Evolutionary conservation across 2,888 invertebrate species (phyloP).

Genomic region (Miltochrista miniata): DNA sequence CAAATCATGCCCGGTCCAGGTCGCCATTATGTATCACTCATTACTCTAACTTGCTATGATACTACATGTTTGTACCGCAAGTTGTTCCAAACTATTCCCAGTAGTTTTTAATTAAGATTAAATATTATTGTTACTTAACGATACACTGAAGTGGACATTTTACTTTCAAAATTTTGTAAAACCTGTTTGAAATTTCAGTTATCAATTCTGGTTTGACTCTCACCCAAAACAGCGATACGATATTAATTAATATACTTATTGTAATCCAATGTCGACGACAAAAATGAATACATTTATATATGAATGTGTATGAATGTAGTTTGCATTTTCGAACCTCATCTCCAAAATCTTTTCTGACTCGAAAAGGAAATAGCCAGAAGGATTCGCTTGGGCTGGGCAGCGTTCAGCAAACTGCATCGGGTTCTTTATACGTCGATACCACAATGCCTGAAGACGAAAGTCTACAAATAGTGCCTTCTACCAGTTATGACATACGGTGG

Average conservation of each 20-base stretch:
- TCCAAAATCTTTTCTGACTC: too few relatives aligned
- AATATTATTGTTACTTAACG: slow-evolving; percentile 38
- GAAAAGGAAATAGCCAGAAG: too few relatives aligned
- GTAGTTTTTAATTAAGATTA: slow-evolving; percentile 40
- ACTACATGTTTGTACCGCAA: slow-evolving; percentile 36
- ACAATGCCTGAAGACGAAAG: too few relatives aligned
- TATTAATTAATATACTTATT: slow-evolving; percentile 43
- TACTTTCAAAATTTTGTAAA: slow-evolving; percentile 10
- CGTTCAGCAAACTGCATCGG: too few relatives aligned
- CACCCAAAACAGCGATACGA: slow-evolving; percentile 36
- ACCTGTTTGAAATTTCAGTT: slow-evolving; percentile 28
- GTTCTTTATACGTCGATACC: too few relatives aligned
- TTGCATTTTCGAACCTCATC: slow-evolving; percentile 10
- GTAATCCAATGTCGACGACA: slow-evolving; percentile 61
- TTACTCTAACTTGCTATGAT: slow-evolving; percentile 42
- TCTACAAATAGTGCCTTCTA: too few relatives aligned
- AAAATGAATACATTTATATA: slow-evolving; percentile 71
- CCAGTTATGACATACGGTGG: too few relatives aligned
- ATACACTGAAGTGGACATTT: slow-evolving; percentile 12
- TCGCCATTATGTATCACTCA: too few relatives aligned
- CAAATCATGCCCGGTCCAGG: too few relatives aligned
- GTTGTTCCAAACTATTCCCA: slow-evolving; percentile 38
- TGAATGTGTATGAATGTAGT: slow-evolving; percentile 45
- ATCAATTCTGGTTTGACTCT: slow-evolving; percentile 17
- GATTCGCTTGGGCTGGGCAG: too few relatives aligned